Base-by-base conservation (phyloP, 2,797 vertebrate genomes). In the Chaenodraco wilsoni region DNA sequence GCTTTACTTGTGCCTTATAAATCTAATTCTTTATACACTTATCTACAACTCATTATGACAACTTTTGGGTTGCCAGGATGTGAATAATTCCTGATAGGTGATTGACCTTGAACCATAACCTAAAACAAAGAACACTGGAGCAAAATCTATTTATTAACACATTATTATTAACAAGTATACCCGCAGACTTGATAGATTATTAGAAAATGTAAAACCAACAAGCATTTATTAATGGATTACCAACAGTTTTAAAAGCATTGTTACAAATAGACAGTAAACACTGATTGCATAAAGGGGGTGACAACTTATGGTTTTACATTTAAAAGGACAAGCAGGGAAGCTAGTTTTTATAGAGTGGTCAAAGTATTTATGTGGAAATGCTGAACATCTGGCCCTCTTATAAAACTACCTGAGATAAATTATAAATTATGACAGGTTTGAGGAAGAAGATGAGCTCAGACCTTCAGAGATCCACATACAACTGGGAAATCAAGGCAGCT, bases 401-500 rank as follows among this genome's bases (percentile, higher is more conserved):
- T 37, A 67, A 73, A 66, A 57, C 46, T 40, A 54, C 59, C 66
- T 49, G 51, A 52, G 57, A 84, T 70, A 65, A 78, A 65, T 72
- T 21, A 40, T 8, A 68, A 75, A 43, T 70, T 78, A 50, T 58
- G 65, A 41, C 51, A 70, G 66, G 43, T 71, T 70, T 45, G 17
- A 16, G 37, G 49, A 67, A 40, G 72, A 31, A 57, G 64, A 63
- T 41, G 45, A 63, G 51, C 21, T 14, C 57, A 10, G 69, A 60
- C 57, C 76, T 21, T 69, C 4, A 14, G 78, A 74, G 72, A 84
- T 56, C 49, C 54, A 23, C 50, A 21, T 74, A 57, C 88, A 71
- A 66, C 65, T 78, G 84, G 78, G 78, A 90, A 87, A 91, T 90
- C 76, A 81, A 14, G 57, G 64, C 49, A 67, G 55, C 75, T 15